phyloP scores from a whole-genome alignment of 2,113 vertebrate genomes.

The Nipponia nippon region DNA sequence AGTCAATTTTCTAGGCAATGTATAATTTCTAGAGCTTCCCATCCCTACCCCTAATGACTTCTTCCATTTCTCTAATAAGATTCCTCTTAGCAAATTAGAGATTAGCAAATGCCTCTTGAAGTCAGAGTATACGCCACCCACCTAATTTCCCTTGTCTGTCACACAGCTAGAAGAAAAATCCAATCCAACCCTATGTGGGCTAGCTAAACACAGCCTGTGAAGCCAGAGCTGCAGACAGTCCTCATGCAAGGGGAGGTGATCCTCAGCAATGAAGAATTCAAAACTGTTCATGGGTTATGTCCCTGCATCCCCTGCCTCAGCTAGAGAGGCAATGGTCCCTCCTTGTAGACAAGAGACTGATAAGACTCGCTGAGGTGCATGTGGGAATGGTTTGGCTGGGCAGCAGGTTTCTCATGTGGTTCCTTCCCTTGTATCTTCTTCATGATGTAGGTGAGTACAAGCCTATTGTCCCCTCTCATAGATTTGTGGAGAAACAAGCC shows the following conservation, averaged over 20 bases:
- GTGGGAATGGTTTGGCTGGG: neutral
- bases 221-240: neutral
- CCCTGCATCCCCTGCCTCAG: neutral
- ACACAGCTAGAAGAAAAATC: neutral
- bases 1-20: neutral
- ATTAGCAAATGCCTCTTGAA: conserved; percentile 14
- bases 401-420: neutral
- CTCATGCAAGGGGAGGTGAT: neutral
- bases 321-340: neutral
- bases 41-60: neutral
- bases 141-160: neutral
- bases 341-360: neutral
- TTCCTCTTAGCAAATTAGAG: neutral
- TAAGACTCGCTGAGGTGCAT: neutral
- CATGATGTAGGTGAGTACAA: neutral
- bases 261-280: neutral
- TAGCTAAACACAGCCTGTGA: neutral
- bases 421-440: neutral
- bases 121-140: neutral
- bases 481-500: neutral
- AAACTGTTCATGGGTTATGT: neutral
- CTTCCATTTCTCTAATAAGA: conserved; percentile 25
- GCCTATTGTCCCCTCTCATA: neutral
- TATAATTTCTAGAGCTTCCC: neutral
- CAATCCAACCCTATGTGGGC: neutral